Evolutionary conservation across 2,797 vertebrate genomes (phyloP), one percentile per base, ranked within the genome.

Genomic region (Poeciliopsis infans): DNA sequence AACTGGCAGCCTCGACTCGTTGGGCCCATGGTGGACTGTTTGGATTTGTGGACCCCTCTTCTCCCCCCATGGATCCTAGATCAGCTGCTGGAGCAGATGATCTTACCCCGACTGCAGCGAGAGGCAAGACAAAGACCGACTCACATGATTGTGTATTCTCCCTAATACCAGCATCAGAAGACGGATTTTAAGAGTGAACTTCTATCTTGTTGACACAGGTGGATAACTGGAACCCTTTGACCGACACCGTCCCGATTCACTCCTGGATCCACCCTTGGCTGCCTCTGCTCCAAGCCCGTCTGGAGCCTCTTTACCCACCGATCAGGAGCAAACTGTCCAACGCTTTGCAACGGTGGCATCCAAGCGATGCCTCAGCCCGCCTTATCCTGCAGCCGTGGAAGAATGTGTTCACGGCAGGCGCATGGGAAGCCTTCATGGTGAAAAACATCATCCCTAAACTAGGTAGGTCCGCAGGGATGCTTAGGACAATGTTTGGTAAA

Each of bases 351-450:
- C 96, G 98, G 72, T 99, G 98, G 98, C 98, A 99, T 83, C 98
- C 98, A 77, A 99, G 97, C 0, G 98, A 99, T 47, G 90, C 97
- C 51, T 99, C 98, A 0, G 98, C 98, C 80, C 98, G 99, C 76
- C 97, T 99, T 47, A 99, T 99, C 88, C 95, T 99, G 6, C 97
- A 98, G 94, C 98, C 98, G 12, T 99, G 98, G 98, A 99, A 97
- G 75, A 98, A 98, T 0, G 97, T 99, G 28, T 99, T 99, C 88
- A 97, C 97, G 0, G 97, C 96, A 0, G 98, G 98, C 4, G 98
- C 98, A 0, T 99, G 98, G 98, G 98, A 99, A 88, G 98, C 98
- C 3, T 99, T 99, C 93, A 98, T 99, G 98, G 95, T 99, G 88
- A 99, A 98, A 93, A 99, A 99, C 92, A 99, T 99, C 0, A 97